Evolutionary conservation across 1,140 invertebrate genomes (phyloP), one percentile per base, ranked within the genome.

Genomic region (Euura saliciscinereae): DNA sequence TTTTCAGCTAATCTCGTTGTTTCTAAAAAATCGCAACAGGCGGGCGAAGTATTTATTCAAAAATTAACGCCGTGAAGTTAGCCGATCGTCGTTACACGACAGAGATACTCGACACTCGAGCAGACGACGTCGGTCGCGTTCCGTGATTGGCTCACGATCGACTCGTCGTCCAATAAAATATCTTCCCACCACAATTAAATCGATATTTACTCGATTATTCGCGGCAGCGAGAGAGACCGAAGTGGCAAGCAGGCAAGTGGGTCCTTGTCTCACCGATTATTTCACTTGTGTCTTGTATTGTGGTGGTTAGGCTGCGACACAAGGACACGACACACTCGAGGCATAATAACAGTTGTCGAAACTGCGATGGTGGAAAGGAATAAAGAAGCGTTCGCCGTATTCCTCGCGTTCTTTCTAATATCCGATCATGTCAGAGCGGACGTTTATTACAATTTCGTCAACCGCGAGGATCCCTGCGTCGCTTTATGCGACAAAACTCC

Each of bases 381-480:
- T 43, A 72, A 71, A 43, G 45, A 72, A 69, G 67, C 13, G 8
- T n/a, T 78, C 46, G 3, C 65, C 28, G 42, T 66, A 8, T 76
- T 79, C 6, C 45, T 80, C 6, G 6, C 78, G 10, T 44, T 78
- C 45, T 28, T 28, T 1, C 11, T 77, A 44, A 64, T 42, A 43
- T 59, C 70, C 4, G 65, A 73, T 65, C 73, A 51, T 66, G 69
- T 71, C 65, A 10, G 44, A 4, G 75, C 78, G 13, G 79, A 86
- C 66, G 73, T 81, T 28, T 75, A 81, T 75, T 79, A 80, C 51
- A 81, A 78, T 44, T 45, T 82, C 1, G 43, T 82, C 5, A 80
- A 79, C 68, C 71, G 72, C n/a, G 78, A 82, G 45, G 81, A 86
- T 75, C 81, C 82, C 2, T 87, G 86, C 70, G 74, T 80, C 70